Conservation (phyloP, 1,140 invertebrate genomes). For the Penaeus japonicus region DNA sequence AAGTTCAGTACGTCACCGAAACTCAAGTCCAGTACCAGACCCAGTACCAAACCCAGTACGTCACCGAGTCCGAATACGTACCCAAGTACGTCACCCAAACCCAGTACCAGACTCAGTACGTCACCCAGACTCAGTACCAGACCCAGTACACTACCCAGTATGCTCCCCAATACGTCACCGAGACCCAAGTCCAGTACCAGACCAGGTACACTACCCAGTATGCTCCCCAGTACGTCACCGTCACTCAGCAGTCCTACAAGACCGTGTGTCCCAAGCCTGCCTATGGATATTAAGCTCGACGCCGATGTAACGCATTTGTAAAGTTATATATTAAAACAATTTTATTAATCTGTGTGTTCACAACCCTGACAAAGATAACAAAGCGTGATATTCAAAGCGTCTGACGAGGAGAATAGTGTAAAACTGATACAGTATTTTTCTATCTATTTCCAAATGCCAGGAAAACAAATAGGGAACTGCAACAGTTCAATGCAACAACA, state of each 20-base stretch:
- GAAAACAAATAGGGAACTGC: too few relatives aligned
- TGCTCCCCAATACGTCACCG: slow-evolving; percentile 17
- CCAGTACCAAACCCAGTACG: slow-evolving; percentile 15
- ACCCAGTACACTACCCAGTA: slow-evolving; percentile 27
- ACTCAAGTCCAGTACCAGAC: slow-evolving; percentile 25
- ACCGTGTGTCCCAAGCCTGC: slow-evolving; percentile 41
- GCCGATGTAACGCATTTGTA: neutral
- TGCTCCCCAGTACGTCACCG: slow-evolving; percentile 1
- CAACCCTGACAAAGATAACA: too few relatives aligned
- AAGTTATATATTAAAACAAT: neutral
- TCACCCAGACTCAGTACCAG: slow-evolving; percentile 15
- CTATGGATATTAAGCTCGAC: neutral
- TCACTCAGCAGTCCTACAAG: slow-evolving; percentile 32
- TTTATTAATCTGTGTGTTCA: neutral
- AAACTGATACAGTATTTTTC: too few relatives aligned
- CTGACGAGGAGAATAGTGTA: too few relatives aligned
- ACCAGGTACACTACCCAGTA: slow-evolving; percentile 23
- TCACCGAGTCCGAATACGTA: slow-evolving; percentile 20
- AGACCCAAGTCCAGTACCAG: slow-evolving; percentile 16
- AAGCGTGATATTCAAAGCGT: too few relatives aligned
- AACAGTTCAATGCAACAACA: too few relatives aligned
- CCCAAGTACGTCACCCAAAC: slow-evolving; percentile 40
- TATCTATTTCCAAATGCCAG: too few relatives aligned
- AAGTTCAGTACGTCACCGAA: slow-evolving; percentile 19
- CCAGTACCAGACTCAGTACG: slow-evolving; percentile 6